Conservation (phyloP, 2,888 invertebrate species). For the Athripsodes cinereus region DNA sequence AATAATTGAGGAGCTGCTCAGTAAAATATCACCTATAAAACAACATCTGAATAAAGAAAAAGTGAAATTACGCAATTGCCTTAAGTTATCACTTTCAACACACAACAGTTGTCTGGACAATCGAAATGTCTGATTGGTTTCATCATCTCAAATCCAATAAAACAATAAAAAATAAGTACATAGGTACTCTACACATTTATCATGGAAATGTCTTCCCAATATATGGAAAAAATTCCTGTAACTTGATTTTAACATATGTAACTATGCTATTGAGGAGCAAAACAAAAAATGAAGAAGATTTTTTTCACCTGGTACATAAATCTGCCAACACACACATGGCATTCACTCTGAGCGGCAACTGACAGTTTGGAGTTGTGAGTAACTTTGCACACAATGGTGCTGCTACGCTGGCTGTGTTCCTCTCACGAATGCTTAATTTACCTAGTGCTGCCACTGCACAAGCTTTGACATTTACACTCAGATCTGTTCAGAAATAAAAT, state of each 20-base stretch:
- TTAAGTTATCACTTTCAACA: background rate
- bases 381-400: conserved; percentile 58
- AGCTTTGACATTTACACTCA: conserved; percentile 34
- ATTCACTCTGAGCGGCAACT: conserved; percentile 57
- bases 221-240: background rate
- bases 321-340: conserved; percentile 61
- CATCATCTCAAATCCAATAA: too few species aligned
- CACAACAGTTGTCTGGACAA: background rate
- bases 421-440: conserved; percentile 59
- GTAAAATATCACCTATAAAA: too few species aligned
- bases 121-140: too few species aligned
- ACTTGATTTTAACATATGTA: background rate
- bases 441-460: conserved; percentile 47
- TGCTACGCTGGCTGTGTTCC: conserved; percentile 53
- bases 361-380: conserved; percentile 43
- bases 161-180: too few species aligned
- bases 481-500: conserved; percentile 3
- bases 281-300: background rate
- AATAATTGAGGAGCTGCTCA: too few species aligned
- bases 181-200: too few species aligned
- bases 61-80: too few species aligned
- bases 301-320: conserved; percentile 57
- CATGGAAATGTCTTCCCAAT: too few species aligned
- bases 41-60: too few species aligned
- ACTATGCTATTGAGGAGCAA: background rate